phyloP scores from a whole-genome alignment of 1,140 invertebrate species.

The Aphelinus atriplicis region DNA sequence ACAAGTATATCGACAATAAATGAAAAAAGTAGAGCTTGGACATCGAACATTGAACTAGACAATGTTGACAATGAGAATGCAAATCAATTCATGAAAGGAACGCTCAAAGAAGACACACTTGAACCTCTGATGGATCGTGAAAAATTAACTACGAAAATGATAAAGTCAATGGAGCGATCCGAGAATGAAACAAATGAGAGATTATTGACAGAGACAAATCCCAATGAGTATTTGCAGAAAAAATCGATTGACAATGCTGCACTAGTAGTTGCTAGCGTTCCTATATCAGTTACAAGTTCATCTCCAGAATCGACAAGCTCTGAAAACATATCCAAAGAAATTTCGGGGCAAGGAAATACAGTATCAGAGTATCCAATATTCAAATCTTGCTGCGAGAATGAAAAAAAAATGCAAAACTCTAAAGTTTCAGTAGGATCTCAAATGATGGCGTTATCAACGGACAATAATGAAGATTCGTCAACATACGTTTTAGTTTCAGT shows the following conservation, averaged over 20 bases:
- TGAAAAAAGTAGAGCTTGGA: constrained; percentile 44
- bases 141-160: too few species aligned
- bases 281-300: constrained; percentile 34
- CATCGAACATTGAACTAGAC: constrained; percentile 47
- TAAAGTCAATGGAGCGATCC: too few species aligned
- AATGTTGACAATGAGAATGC: constrained; percentile 37
- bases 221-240: too few species aligned
- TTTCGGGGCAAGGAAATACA: constrained; percentile 32
- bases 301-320: constrained; percentile 47
- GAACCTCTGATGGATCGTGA: too few species aligned
- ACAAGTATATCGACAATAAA: constrained; percentile 17
- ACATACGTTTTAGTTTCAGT: constrained; percentile 72
- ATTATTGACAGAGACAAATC: too few species aligned
- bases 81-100: too few species aligned
- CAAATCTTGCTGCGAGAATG: too few species aligned
- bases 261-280: background rate
- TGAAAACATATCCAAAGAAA: constrained; percentile 48
- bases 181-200: too few species aligned
- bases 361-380: too few species aligned
- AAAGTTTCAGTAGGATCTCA: constrained; percentile 68
- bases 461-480: constrained; percentile 73
- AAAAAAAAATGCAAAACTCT: constrained; percentile 47
- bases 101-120: too few species aligned
- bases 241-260: too few species aligned
- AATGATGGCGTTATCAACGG: constrained; percentile 74